Base-by-base conservation (phyloP, 2,113 vertebrate genomes). In the Nematolebias whitei region DNA sequence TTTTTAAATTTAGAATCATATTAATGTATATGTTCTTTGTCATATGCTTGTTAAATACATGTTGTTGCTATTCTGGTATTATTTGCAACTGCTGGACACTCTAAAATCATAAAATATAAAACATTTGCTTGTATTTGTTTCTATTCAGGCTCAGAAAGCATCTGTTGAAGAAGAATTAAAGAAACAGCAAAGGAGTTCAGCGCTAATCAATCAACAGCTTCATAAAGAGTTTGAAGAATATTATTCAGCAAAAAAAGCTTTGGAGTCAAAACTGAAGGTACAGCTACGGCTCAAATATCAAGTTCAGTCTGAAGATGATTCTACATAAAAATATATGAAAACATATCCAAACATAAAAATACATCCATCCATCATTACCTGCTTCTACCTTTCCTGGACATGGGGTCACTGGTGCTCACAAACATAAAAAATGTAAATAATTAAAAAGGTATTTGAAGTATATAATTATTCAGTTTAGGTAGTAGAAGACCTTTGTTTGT, bases 191-290 rank as follows among this genome's bases (percentile, higher is more conserved):
- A 81, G 54, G 11, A 76, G 77, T 0, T 76, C 81, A 12, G 0
- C 56, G 1, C 56, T 45, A 50, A 77, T 32, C 29, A 91, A 86
- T 72, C 49, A 63, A 10, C 65, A 91, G 18, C 76, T 91, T 47
- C 19, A 39, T 15, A 73, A 88, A 45, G 80, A 64, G 7, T 80
- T 84, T 71, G 35, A 81, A 44, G 78, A 92, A 11, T 44, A 79
- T 9, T 71, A 78, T 2, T 29, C 11, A 14, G 22, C 68, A 54
- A 63, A 86, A 50, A 20, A 49, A 35, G 7, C 85, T n/a, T 48
- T 94, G 35, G 86, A 92, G 74, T 56, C 43, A 12, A 76, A 90
- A 11, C 7, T 79, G 1, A 1, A 64, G 64, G 83, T 71, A 84
- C 82, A 85, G 5, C 85, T 60, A 74, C 13, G 22, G 32, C 32